Evolutionary conservation across 2,113 vertebrate genomes (phyloP), one percentile per base, ranked within the genome.

Genomic region (Centropus bengalensis): DNA sequence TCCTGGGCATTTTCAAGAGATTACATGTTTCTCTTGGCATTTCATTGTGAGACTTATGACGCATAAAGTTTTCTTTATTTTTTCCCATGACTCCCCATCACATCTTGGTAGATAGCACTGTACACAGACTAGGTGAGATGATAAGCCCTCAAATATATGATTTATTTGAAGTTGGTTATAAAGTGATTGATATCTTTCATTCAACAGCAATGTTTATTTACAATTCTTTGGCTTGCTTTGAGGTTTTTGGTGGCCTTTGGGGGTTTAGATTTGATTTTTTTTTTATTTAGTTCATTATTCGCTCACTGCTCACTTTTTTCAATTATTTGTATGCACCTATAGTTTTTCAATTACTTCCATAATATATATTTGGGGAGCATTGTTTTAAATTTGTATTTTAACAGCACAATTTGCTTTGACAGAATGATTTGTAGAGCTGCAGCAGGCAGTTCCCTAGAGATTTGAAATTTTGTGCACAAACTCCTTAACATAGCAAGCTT

Each of bases 381-480:
- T 95, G 94, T 96, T 96, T 96, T 95, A 97, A 96, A 96, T 73
- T 89, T 0, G 36, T 95, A 91, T 95, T 97, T 97, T 96, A 97
- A 89, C 91, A 94, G 69, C 52, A 91, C 82, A 82, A 75, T 97
- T 96, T 96, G 79, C 55, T 82, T 93, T 97, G 96, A 96, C 96
- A 96, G 96, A 86, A 96, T 97, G 96, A 97, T 97, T 96, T 97
- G 96, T 97, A 96, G 94, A 66, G 66, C 93, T 93, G 90, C 91
- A 96, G 89, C 63, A 95, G 95, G 62, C 40, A 76, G 66, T 80
- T 91, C 97, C 96, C 94, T 63, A 93, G 97, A 97, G 97, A 95
- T 84, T 96, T 93, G 69, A 95, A 95, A 88, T 89, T 84, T 88
- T 84, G 88, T 71, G 40, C 88, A 82, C 91, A 91, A 93, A 80